These are phyloP conservation scores for Cosmia trapezina DNA, from an alignment of 2,888 invertebrate species.

Conservation along the genomic window DNA sequence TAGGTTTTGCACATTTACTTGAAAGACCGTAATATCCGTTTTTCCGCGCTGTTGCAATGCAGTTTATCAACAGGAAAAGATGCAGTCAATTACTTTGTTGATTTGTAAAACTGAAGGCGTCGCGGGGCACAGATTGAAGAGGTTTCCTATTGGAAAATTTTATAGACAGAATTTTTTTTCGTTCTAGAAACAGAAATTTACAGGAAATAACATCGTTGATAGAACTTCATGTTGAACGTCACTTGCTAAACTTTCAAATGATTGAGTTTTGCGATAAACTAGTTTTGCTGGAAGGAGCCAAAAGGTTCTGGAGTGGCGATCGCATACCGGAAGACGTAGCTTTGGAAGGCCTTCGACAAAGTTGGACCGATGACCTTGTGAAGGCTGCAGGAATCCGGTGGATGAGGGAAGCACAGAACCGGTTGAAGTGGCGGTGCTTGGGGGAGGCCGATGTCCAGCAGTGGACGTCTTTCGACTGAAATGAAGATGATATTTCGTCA, in stretches of 20 bases:
- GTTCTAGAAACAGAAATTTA: neutral
- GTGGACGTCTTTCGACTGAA: too few relatives aligned
- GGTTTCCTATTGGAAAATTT: conserved; percentile 2
- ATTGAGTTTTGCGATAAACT: conserved; percentile 21
- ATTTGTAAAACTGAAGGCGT: conserved; percentile 10
- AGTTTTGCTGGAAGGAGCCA: neutral
- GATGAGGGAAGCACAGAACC: too few relatives aligned
- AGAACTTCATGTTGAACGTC: neutral
- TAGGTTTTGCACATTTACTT: neutral
- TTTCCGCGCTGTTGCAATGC: neutral
- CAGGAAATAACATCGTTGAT: conserved; percentile 11
- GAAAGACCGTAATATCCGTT: neutral
- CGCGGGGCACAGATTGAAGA: neutral
- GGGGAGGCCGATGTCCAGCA: too few relatives aligned
- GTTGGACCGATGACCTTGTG: too few relatives aligned
- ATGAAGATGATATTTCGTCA: neutral
- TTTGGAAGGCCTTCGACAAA: too few relatives aligned
- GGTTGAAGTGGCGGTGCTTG: too few relatives aligned
- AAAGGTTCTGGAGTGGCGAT: too few relatives aligned
- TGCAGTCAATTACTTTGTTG: neutral
- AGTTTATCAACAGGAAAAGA: neutral
- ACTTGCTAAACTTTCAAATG: neutral
- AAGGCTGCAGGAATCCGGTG: too few relatives aligned
- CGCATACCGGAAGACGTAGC: too few relatives aligned
- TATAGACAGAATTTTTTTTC: neutral